A percentile compares a stretch with the other conserved stretches of the same genome.
phyloP scores from a whole-genome alignment of 2,797 vertebrate species.

The Cyprinella venusta region DNA sequence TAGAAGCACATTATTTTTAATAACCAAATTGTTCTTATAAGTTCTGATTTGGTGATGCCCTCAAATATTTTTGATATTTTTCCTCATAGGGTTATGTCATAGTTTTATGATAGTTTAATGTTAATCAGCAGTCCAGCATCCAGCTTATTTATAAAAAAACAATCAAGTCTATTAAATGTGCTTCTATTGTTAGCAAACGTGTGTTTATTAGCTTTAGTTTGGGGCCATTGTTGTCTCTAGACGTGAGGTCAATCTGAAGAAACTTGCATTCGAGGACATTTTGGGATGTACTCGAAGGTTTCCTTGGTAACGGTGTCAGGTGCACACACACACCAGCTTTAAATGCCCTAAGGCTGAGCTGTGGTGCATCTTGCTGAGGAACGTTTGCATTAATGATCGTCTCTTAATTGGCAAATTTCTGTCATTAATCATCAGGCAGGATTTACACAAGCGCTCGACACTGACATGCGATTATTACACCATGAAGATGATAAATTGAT shows the following conservation, averaged over 20 bases:
- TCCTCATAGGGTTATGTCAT: neutral
- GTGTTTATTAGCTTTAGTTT: neutral
- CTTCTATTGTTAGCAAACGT: neutral
- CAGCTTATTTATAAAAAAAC: neutral
- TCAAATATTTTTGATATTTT: neutral
- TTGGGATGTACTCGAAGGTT: neutral
- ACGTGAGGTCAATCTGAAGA: neutral
- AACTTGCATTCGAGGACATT: neutral
- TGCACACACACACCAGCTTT: neutral
- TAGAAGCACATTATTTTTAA: neutral
- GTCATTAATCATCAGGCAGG: constrained; percentile 14
- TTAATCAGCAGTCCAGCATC: neutral
- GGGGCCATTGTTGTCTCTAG: neutral
- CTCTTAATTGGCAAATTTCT: constrained; percentile 11
- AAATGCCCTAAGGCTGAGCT: neutral
- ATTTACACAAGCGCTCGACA: neutral
- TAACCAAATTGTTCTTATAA: neutral
- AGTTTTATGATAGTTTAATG: neutral
- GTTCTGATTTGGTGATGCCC: neutral
- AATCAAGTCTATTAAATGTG: neutral
- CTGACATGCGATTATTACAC: neutral
- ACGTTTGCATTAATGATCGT: neutral
- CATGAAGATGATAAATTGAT: neutral
- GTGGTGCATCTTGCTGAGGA: neutral
- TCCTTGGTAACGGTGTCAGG: neutral